phyloP scores from a whole-genome alignment of 2,797 vertebrate species.

The Rhinophrynus dorsalis region DNA sequence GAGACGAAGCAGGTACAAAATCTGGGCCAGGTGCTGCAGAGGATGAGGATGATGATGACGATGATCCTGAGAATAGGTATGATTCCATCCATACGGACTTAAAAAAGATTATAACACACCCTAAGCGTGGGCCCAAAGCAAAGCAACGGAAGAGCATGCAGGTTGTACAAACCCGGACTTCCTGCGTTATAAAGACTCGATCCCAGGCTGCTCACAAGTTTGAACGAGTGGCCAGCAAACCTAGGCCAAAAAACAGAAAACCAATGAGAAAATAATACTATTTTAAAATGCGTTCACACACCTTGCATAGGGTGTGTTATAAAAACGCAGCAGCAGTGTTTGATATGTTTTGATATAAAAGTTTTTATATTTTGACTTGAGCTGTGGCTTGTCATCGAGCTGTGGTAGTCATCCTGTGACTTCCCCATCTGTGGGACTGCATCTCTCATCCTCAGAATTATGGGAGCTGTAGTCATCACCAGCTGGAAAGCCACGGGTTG shows the following conservation, averaged over 20 bases:
- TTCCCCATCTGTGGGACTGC: no score
- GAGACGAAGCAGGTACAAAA: conserved; percentile 85
- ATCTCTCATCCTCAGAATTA: no score
- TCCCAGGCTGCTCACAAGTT: conserved; percentile 74
- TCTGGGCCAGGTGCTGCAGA: conserved; percentile 68
- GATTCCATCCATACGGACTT: conserved; percentile 78
- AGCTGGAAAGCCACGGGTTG: no score
- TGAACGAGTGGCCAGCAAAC: conserved; percentile 71
- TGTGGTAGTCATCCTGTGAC: no score
- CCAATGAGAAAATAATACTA: conserved; percentile 61
- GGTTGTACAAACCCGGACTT: conserved; percentile 69
- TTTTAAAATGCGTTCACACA: conserved; percentile 60
- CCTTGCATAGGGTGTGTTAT: conserved; percentile 66
- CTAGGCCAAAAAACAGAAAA: conserved; percentile 71
- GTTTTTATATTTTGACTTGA: no score
- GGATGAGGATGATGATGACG: conserved; percentile 83
- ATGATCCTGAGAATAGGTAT: conserved; percentile 97
- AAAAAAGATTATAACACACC: conserved; percentile 77
- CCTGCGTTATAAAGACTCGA: conserved; percentile 71
- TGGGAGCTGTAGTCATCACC: no score
- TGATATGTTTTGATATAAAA: no score
- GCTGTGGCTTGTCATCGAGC: no score
- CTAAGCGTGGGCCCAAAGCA: conserved; percentile 72
- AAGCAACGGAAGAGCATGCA: conserved; percentile 66
- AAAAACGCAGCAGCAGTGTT: conserved; percentile 56